These are phyloP conservation scores for Pseudeuparius sepicola DNA, from an alignment of 2,888 invertebrate species.

Conservation along the genomic window DNA sequence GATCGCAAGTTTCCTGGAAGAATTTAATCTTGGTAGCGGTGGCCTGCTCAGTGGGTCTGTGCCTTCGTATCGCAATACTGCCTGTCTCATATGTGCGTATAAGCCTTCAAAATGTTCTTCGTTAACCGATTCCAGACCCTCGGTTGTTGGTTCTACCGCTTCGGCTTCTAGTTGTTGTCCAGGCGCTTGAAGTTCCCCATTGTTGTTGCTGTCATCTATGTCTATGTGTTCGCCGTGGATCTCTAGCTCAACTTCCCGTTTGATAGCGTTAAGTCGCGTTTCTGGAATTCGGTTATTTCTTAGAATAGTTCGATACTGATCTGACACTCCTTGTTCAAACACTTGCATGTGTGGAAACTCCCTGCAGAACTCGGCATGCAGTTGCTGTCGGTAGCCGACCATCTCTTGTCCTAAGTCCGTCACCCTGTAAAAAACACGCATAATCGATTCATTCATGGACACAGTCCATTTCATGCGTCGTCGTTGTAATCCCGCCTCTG, in stretches of 20 bases:
- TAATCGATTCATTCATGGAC: not conserved
- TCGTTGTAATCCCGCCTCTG: slow-evolving; percentile 2
- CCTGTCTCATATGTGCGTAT: too few species aligned
- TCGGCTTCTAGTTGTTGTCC: too few species aligned
- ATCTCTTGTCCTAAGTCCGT: not conserved
- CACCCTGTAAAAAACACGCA: slow-evolving; percentile 1
- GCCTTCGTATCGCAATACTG: slow-evolving; percentile 1
- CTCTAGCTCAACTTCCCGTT: not conserved
- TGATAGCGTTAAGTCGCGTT: not conserved
- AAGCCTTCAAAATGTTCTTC: too few species aligned
- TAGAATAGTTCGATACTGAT: slow-evolving; percentile 2
- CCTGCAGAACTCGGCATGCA: slow-evolving; percentile 3
- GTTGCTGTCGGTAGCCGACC: slow-evolving; percentile 1
- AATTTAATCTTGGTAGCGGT: not conserved
- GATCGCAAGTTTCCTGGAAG: not conserved
- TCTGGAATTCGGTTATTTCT: not conserved
- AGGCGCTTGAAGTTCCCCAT: too few species aligned
- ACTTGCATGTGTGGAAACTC: not conserved
- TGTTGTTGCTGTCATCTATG: not conserved
- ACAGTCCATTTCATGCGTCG: slow-evolving; percentile 5
- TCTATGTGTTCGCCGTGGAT: not conserved
- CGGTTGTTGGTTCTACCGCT: too few species aligned
- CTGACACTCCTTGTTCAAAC: slow-evolving; percentile 1
- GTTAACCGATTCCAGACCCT: too few species aligned
- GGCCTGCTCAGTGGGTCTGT: not conserved